phyloP scores from a whole-genome alignment of 2,113 vertebrate genomes.

The Archocentrus centrarchus region DNA sequence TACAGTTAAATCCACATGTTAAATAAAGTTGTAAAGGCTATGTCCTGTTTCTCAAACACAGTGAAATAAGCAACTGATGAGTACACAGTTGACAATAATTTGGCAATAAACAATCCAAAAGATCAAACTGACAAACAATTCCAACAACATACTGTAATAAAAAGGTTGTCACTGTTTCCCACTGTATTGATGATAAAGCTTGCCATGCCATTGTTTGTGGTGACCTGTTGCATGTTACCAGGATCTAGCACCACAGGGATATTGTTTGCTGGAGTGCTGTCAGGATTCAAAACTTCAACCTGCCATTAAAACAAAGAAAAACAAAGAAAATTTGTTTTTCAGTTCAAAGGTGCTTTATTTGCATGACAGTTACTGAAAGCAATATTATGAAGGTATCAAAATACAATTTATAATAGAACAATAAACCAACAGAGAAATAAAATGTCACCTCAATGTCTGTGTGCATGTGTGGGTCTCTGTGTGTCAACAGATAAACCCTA shows the following conservation, averaged over 20 bases:
- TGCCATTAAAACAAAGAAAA: conserved; percentile 30
- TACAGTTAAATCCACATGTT: neutral
- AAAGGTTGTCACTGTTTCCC: neutral
- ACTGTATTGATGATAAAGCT: conserved; percentile 69
- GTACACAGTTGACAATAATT: neutral
- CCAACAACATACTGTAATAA: conserved; percentile 61
- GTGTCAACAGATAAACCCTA: too few species aligned
- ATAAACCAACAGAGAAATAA: too few species aligned
- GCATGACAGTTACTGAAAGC: neutral
- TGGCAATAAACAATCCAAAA: neutral
- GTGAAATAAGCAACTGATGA: neutral
- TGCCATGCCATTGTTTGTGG: conserved; percentile 60
- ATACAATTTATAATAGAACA: too few species aligned
- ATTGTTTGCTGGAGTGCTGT: conserved; percentile 72
- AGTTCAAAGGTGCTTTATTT: neutral
- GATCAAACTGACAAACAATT: neutral
- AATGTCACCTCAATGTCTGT: too few species aligned
- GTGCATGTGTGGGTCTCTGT: too few species aligned
- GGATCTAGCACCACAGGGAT: conserved; percentile 47
- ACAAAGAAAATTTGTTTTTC: neutral
- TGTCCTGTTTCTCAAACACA: neutral
- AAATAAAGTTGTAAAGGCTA: neutral
- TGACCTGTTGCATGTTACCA: rapidly evolving
- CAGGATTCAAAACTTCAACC: conserved; percentile 80
- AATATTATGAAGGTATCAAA: neutral